Conservation (phyloP, 1,140 invertebrate genomes). For the Aphelinus certus region DNA sequence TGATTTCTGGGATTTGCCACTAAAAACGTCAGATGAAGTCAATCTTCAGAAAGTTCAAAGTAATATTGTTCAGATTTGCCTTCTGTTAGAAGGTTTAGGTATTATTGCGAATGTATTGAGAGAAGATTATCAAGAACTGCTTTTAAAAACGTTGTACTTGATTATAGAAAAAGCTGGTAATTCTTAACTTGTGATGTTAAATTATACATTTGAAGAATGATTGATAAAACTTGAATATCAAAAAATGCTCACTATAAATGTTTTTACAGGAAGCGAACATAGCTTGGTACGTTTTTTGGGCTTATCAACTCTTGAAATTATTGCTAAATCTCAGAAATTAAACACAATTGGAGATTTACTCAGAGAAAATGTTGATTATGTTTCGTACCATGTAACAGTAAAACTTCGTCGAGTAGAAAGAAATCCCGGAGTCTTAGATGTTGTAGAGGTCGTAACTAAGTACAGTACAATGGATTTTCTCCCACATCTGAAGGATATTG, state of each 20-base stretch:
- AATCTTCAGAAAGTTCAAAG: slow-evolving; percentile 66
- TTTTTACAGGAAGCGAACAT: slow-evolving; percentile 67
- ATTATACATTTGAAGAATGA: slow-evolving; percentile 30
- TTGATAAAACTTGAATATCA: slow-evolving; percentile 17
- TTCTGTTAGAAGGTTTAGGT: slow-evolving; percentile 73
- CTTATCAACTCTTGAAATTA: slow-evolving; percentile 64
- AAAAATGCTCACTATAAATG: slow-evolving; percentile 9
- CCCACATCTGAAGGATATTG: slow-evolving; percentile 70
- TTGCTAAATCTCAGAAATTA: slow-evolving; percentile 66
- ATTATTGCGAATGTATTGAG: slow-evolving; percentile 66
- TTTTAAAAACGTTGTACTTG: slow-evolving; percentile 74
- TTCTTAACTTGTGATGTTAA: neutral
- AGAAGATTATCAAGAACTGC: slow-evolving; percentile 65
- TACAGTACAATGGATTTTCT: slow-evolving; percentile 71
- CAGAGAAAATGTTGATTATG: slow-evolving; percentile 72
- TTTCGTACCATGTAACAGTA: slow-evolving; percentile 72
- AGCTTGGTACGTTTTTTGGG: slow-evolving; percentile 68
- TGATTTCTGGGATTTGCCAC: slow-evolving; percentile 70
- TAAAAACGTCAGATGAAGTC: slow-evolving; percentile 57
- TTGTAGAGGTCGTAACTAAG: slow-evolving; percentile 72
- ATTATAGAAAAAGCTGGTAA: slow-evolving; percentile 74
- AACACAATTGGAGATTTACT: slow-evolving; percentile 67
- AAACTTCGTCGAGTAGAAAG: slow-evolving; percentile 68
- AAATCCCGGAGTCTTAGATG: slow-evolving; percentile 68
- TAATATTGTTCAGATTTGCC: slow-evolving; percentile 70